phyloP scores from a whole-genome alignment of 2,888 invertebrate species.

The Ellobium chinense region DNA sequence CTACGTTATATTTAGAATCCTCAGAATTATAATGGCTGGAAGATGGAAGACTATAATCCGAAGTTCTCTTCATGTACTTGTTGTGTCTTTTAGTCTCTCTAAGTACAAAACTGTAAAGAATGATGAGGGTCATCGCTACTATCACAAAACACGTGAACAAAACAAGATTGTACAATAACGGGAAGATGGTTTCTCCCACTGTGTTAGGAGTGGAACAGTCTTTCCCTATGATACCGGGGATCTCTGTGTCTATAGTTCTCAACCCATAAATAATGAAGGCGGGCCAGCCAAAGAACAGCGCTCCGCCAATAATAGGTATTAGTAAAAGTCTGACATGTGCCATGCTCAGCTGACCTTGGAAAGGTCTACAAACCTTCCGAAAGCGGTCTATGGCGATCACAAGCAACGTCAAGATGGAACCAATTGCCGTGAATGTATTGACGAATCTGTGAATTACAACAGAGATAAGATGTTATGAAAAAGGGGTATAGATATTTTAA shows the following conservation, averaged over 20 bases:
- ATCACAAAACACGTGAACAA: constrained; percentile 59
- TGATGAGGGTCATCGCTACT: constrained; percentile 50
- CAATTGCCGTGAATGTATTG: constrained; percentile 55
- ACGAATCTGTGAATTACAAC: constrained; percentile 36
- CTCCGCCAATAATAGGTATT: not conserved
- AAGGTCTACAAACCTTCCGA: constrained; percentile 64
- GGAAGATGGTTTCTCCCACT: constrained; percentile 51
- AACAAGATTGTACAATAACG: constrained; percentile 58
- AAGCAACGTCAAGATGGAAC: constrained; percentile 58
- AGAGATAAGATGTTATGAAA: not conserved
- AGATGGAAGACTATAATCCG: constrained; percentile 19
- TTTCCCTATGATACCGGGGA: constrained; percentile 56
- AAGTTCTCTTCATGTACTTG: constrained; percentile 17
- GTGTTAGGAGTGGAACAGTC: constrained; percentile 64
- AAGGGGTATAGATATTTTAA: too few relatives aligned
- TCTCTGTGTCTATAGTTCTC: constrained; percentile 52
- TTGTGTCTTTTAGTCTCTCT: constrained; percentile 46
- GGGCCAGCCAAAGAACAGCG: constrained; percentile 60
- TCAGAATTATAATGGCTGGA: constrained; percentile 10
- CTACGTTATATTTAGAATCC: constrained; percentile 5
- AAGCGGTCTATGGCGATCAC: constrained; percentile 66
- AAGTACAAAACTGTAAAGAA: constrained; percentile 60
- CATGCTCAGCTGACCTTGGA: constrained; percentile 57
- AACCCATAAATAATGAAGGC: constrained; percentile 59
- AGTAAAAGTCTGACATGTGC: constrained; percentile 53